phyloP scores from a whole-genome alignment of 2,797 vertebrate species.

The Lepus oiostolus region DNA sequence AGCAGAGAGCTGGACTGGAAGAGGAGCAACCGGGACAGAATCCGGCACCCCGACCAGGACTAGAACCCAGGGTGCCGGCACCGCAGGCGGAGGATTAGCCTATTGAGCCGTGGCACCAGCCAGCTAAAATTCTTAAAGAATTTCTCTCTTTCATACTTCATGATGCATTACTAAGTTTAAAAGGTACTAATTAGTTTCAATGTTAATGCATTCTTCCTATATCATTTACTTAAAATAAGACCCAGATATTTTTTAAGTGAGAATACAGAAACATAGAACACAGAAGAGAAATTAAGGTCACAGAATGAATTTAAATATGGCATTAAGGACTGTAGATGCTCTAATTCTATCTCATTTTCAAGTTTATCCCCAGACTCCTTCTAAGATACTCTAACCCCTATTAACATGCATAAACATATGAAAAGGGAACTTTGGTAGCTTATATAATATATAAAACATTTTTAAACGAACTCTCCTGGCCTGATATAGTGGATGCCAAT shows the following conservation, averaged over 20 bases:
- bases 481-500: conserved; percentile 24
- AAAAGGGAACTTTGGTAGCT: neutral
- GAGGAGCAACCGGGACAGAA: too few species aligned
- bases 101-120: too few species aligned
- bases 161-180: conserved; percentile 61
- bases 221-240: conserved; percentile 65
- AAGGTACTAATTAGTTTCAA: conserved; percentile 63
- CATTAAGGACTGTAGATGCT: neutral
- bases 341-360: conserved; percentile 31
- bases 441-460: neutral
- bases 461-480: conserved; percentile 2
- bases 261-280: conserved; percentile 34
- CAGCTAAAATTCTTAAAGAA: conserved; percentile 44
- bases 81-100: too few species aligned
- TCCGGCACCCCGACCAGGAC: too few species aligned
- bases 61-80: too few species aligned
- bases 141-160: conserved; percentile 51
- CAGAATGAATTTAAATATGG: conserved; percentile 56
- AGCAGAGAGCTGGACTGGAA: too few species aligned
- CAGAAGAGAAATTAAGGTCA: conserved; percentile 61
- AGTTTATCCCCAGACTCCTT: conserved; percentile 9
- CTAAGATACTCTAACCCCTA: conserved; percentile 34
- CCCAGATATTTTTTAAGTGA: conserved; percentile 29
- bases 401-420: neutral
- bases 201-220: conserved; percentile 31